Evolutionary conservation across 2,113 vertebrate genomes (phyloP).

Genomic region (Raja brachyura): DNA sequence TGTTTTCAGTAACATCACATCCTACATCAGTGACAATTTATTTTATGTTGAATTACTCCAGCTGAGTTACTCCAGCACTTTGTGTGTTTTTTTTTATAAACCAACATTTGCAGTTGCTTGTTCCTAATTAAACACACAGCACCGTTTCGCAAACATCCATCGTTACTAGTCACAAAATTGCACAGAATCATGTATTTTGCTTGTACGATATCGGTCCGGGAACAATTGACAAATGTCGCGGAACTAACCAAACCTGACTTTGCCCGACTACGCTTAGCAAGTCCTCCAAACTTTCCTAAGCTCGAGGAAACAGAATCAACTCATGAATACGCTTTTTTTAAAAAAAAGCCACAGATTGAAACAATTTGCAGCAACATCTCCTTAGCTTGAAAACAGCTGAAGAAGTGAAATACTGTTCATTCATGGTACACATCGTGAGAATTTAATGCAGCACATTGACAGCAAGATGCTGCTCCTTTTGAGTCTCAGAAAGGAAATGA

Average conservation of each 20-base stretch:
- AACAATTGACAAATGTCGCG: background rate
- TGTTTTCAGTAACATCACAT: background rate
- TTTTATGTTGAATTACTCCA: background rate
- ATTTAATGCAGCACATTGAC: background rate
- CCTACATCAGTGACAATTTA: too few relatives aligned
- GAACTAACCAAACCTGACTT: background rate
- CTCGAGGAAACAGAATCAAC: background rate
- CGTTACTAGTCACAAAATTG: background rate
- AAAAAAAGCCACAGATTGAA: background rate
- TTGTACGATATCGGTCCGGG: background rate
- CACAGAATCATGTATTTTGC: background rate
- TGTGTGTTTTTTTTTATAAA: too few relatives aligned
- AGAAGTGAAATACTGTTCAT: background rate
- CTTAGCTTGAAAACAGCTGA: background rate
- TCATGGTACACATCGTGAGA: constrained; percentile 28
- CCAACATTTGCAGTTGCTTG: too few relatives aligned
- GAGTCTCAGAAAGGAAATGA: constrained; percentile 14
- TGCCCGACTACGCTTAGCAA: background rate
- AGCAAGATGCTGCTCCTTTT: background rate
- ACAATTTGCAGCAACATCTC: background rate
- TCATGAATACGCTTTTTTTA: background rate
- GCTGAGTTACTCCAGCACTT: background rate
- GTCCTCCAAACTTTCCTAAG: background rate
- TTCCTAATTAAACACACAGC: background rate
- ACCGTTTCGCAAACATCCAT: background rate